Percentiles rank a stretch among this genome's conserved stretches.
Evolutionary conservation across 92 coral and sea anemone species (phyloP).

Genomic region (Bergia puertoricense): DNA sequence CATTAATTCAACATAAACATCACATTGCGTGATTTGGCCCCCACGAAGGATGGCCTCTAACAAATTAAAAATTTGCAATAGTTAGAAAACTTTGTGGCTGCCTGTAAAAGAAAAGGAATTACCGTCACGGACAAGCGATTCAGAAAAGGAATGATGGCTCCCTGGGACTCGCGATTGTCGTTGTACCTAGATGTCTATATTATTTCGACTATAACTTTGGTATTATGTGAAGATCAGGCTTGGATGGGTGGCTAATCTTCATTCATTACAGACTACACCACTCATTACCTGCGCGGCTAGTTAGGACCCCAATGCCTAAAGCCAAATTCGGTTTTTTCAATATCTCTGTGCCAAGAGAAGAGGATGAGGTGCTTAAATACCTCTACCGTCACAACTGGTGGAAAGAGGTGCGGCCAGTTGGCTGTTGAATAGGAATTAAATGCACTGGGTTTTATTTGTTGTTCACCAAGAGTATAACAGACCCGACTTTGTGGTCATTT

Average conservation of each 20-base stretch:
- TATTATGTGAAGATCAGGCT: slow-evolving; percentile 55
- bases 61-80: no score
- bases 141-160: slow-evolving; percentile 46
- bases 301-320: slow-evolving; percentile 53
- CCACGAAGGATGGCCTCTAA: no score
- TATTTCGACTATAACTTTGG: slow-evolving; percentile 54
- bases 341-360: slow-evolving; percentile 60
- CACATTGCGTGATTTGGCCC: no score
- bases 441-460: no score
- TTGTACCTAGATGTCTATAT: slow-evolving; percentile 56
- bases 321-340: slow-evolving; percentile 53
- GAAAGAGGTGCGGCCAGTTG: slow-evolving; percentile 57
- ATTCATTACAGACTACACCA: slow-evolving; percentile 56
- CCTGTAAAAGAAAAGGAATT: slow-evolving; percentile 44
- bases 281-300: slow-evolving; percentile 59
- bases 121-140: slow-evolving; percentile 41
- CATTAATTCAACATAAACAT: no score
- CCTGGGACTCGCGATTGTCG: slow-evolving; percentile 1
- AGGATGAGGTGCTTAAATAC: slow-evolving; percentile 46
- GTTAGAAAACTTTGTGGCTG: slow-evolving; percentile 43
- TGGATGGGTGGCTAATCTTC: slow-evolving; percentile 61
- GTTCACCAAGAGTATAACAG: no score
- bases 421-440: slow-evolving; percentile 33
- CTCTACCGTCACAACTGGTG: slow-evolving; percentile 66
- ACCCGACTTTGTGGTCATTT: no score